phyloP scores from a whole-genome alignment of 2,113 vertebrate species.

The Vicugna pacos region DNA sequence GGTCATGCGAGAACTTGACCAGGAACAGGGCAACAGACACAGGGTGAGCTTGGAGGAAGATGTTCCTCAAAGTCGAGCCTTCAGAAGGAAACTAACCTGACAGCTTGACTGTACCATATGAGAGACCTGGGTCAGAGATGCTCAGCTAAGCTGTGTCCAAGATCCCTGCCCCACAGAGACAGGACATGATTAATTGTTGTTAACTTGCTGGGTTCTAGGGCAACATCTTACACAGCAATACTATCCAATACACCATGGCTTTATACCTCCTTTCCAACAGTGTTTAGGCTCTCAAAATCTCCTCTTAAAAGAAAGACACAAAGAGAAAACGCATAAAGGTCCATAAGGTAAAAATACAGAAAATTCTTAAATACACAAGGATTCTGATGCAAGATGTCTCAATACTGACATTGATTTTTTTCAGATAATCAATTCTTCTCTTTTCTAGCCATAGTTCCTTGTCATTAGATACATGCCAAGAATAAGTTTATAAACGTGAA shows the following conservation, averaged over 20 bases:
- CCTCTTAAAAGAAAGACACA: neutral
- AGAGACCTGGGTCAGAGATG: neutral
- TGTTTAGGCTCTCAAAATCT: neutral
- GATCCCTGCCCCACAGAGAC: neutral
- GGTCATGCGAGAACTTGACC: neutral
- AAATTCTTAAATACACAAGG: neutral
- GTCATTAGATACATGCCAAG: neutral
- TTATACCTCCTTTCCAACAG: neutral
- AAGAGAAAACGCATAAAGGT: neutral
- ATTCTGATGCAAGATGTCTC: neutral
- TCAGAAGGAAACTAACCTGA: neutral
- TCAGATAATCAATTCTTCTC: neutral
- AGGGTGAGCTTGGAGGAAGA: neutral
- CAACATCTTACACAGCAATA: neutral
- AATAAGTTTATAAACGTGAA: neutral
- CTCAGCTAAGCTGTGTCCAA: neutral
- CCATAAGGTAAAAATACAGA: neutral
- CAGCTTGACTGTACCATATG: neutral
- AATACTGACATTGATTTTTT: neutral
- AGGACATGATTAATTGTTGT: neutral
- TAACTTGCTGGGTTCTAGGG: neutral
- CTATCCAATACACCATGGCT: neutral
- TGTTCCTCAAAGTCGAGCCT: neutral
- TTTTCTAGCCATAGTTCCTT: slow-evolving; percentile 24
- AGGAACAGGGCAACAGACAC: neutral